These are phyloP conservation scores for Entomobrya proxima DNA, from an alignment of 2,888 invertebrate genomes.

Conservation along the genomic window DNA sequence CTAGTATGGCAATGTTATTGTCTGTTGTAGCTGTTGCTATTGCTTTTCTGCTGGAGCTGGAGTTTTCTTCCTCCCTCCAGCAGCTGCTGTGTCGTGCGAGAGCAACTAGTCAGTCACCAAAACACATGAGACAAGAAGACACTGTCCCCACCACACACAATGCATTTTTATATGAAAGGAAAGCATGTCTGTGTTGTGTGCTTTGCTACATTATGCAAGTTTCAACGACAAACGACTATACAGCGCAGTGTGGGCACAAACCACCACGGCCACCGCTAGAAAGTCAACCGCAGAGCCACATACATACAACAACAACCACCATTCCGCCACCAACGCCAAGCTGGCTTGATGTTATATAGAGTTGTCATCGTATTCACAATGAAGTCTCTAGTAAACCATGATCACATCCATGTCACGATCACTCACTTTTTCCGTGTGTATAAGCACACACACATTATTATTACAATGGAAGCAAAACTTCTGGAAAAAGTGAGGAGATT, in stretches of 20 bases:
- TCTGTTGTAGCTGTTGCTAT: not conserved
- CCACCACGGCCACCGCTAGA: constrained; percentile 11
- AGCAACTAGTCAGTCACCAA: constrained; percentile 14
- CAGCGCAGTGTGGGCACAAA: not conserved
- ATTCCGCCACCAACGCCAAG: not conserved
- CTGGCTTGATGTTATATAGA: too few species aligned
- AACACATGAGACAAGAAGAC: constrained; percentile 16
- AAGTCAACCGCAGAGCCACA: constrained; percentile 25
- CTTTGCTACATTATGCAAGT: constrained; percentile 3
- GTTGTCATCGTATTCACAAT: not conserved
- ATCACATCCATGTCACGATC: not conserved
- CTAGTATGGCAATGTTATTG: not conserved
- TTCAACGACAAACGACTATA: not conserved
- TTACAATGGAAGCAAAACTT: not conserved
- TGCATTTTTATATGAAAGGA: not conserved
- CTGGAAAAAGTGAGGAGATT: not conserved
- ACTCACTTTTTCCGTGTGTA: too few species aligned
- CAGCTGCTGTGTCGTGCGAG: not conserved
- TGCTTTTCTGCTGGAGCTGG: not conserved
- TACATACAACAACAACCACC: constrained; percentile 6
- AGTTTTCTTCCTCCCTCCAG: constrained; percentile 24
- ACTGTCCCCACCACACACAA: too few species aligned
- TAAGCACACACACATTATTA: not conserved
- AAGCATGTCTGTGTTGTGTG: not conserved
- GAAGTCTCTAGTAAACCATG: not conserved